These are phyloP conservation scores for Homarus gammarus DNA, from an alignment of 2,888 invertebrate species.

Conservation along the genomic window DNA sequence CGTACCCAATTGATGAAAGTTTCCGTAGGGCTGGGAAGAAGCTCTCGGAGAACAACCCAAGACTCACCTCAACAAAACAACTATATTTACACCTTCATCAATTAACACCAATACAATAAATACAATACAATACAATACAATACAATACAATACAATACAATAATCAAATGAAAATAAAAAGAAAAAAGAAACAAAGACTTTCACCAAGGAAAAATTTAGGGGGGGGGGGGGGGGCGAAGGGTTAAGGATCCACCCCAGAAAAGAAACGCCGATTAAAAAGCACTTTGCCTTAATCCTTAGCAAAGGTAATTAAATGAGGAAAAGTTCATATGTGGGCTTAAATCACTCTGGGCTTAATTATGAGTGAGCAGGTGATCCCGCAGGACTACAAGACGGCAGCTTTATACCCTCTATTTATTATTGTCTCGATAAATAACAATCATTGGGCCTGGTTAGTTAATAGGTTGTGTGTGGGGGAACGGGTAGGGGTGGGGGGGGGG, in stretches of 20 bases:
- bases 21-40: no score
- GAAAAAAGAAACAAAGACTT: no score
- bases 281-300: conserved; percentile 27
- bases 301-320: conserved; percentile 45
- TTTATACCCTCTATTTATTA: conserved; percentile 53
- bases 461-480: not conserved
- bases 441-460: conserved; percentile 13
- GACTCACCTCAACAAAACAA: no score
- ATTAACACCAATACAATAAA: not conserved
- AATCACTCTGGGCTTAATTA: conserved; percentile 53
- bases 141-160: not conserved
- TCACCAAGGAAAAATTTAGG: not conserved
- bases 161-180: not conserved
- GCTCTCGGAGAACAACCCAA: no score
- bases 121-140: no score
- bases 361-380: conserved; percentile 52
- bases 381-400: conserved; percentile 37
- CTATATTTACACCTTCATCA: no score
- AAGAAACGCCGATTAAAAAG: conserved; percentile 37
- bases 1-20: no score
- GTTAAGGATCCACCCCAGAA: not conserved
- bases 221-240: not conserved
- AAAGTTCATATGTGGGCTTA: conserved; percentile 52
- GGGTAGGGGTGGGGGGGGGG: not conserved
- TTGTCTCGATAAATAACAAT: conserved; percentile 54